Evolutionary conservation across 2,888 invertebrate genomes (phyloP).

Genomic region (Cephus nigrinus): DNA sequence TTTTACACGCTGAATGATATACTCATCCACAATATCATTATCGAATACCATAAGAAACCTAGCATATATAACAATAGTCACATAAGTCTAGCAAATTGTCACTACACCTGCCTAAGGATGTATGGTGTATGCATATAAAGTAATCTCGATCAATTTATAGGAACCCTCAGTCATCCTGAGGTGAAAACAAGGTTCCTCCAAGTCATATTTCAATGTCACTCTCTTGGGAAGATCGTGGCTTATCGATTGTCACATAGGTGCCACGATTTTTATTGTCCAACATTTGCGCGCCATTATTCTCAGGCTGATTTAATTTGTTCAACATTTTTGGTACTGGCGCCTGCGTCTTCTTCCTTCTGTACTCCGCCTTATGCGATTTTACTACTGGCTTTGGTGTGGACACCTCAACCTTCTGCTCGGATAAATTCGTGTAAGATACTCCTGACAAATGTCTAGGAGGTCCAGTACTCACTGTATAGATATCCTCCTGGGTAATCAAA

Average conservation of each 20-base stretch:
- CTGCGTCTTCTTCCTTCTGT: constrained; percentile 33
- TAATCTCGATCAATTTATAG: neutral
- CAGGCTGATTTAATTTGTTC: constrained; percentile 9
- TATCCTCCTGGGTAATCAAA: neutral
- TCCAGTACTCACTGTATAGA: neutral
- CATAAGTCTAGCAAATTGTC: neutral
- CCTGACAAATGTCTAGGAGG: constrained; percentile 24
- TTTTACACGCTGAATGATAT: neutral
- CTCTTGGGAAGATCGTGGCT: constrained; percentile 17
- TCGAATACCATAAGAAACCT: neutral
- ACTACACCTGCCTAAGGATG: neutral
- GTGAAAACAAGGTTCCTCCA: neutral
- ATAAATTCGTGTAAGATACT: constrained; percentile 26
- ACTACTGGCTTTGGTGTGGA: constrained; percentile 17
- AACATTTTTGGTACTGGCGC: constrained; percentile 27
- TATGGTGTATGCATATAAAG: neutral
- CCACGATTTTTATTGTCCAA: neutral
- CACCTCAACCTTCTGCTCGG: constrained; percentile 12
- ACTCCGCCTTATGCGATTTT: constrained; percentile 27
- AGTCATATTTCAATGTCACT: constrained; percentile 40
- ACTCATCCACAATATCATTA: neutral
- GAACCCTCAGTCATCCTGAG: constrained; percentile 9
- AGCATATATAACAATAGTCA: neutral
- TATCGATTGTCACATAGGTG: constrained; percentile 7
- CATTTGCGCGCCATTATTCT: neutral